A percentile compares a stretch with the other conserved stretches of the same genome.
Evolutionary conservation across 2,797 vertebrate species (phyloP).

Genomic region (Sandelia bainsii): DNA sequence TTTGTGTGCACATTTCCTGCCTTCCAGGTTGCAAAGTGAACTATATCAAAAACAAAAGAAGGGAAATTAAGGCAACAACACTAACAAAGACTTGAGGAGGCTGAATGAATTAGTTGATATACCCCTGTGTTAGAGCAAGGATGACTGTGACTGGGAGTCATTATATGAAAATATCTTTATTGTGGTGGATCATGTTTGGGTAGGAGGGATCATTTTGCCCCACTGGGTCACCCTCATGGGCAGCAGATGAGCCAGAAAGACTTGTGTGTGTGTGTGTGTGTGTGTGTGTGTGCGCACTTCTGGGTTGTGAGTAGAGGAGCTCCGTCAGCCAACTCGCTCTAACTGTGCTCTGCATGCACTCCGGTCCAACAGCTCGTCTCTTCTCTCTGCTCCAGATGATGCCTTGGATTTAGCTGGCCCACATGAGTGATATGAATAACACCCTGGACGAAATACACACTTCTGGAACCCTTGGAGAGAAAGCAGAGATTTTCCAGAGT

Average conservation of each 20-base stretch:
- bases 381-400: slow-evolving; percentile 83
- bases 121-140: slow-evolving; percentile 49
- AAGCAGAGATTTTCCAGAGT: slow-evolving; percentile 82
- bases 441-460: slow-evolving; percentile 81
- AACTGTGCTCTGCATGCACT: slow-evolving; percentile 64
- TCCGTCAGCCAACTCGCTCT: slow-evolving; percentile 64
- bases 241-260: slow-evolving; percentile 76
- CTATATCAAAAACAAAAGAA: slow-evolving; percentile 32
- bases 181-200: slow-evolving; percentile 86
- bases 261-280: slow-evolving; percentile 44
- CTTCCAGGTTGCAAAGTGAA: slow-evolving; percentile 55
- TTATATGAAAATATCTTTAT: slow-evolving; percentile 87
- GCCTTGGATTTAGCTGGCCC: slow-evolving; percentile 82
- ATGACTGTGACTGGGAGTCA: slow-evolving; percentile 72
- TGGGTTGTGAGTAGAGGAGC: slow-evolving; percentile 72
- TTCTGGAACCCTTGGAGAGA: slow-evolving; percentile 80
- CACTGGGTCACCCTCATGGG: slow-evolving; percentile 80
- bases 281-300: slow-evolving; percentile 49
- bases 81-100: slow-evolving; percentile 25
- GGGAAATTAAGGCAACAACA: slow-evolving; percentile 23
- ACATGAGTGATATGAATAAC: slow-evolving; percentile 86
- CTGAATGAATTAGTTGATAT: slow-evolving; percentile 39
- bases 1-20: slow-evolving; percentile 53
- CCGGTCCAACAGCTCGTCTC: slow-evolving; percentile 66
- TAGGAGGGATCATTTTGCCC: slow-evolving; percentile 85